Base-by-base conservation (phyloP, 2,888 invertebrate genomes). In the Idaea straminata region DNA sequence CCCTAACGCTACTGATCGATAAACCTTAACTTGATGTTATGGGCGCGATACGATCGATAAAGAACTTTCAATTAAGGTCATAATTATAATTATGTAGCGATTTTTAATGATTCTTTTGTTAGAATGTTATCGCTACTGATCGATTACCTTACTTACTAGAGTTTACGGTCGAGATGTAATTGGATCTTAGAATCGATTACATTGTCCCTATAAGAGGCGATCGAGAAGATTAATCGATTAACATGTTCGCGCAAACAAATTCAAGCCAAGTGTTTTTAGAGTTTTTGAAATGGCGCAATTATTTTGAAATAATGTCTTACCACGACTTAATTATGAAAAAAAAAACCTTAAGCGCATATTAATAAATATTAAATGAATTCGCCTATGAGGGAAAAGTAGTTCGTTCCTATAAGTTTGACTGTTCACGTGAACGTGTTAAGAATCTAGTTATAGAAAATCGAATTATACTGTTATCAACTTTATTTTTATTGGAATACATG, bases 1-100 rank as follows among this genome's bases (percentile, higher is more conserved):
- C 93, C 98, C 98, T 16, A 98, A 98, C 84, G 97, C 97, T 60
- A 97, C 97, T 15, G 96, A 96, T 74, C 93, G 91, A 70, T 93
- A 91, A 83, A 59, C 71, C 74, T 69, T 61, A 34, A 62, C 63
- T 70, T 71, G 58, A 66, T 72, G 73, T 2, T 25, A 25, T 25
- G 25, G 47, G 13, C 5, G 7, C 2, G 3, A 47, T 47, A 7
- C 10, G 10, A 47, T 36, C 10, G 13, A 7, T 47, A 47, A 47
- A 47, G 3, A 13, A 13, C 13, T 0, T 47, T 47, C 47, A 47
- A 47, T 4, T 7, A 47, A 47, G 7, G 13, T 47, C 7, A 13
- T 13, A 47, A 47, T 10, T 25, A 25, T n/a, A 38, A 38, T 38
- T 10, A 13, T 13, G 47, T 47, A 47, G 47, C 47, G 47, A 10